phyloP scores from a whole-genome alignment of 2,888 invertebrate species.

The Choristoneura rosaceana region DNA sequence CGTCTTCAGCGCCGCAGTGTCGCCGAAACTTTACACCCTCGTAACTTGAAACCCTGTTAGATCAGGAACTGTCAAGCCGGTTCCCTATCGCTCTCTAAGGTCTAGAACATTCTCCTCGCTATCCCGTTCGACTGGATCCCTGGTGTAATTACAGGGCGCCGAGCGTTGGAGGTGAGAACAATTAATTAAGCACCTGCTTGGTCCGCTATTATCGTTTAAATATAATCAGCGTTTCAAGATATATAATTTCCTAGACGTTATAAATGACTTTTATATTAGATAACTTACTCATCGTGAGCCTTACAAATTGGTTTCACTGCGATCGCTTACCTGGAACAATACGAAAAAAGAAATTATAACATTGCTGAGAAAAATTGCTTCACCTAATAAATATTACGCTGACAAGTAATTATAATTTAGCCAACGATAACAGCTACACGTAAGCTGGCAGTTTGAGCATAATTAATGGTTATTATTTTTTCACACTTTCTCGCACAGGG shows the following conservation, averaged over 20 bases:
- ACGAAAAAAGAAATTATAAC: slow-evolving; percentile 20
- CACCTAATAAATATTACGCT: slow-evolving; percentile 3
- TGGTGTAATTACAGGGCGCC: slow-evolving; percentile 54
- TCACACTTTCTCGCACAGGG: slow-evolving; percentile 25
- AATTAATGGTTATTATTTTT: slow-evolving; percentile 31
- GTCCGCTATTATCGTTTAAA: slow-evolving; percentile 46
- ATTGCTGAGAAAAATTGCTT: not conserved
- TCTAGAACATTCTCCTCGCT: slow-evolving; percentile 46
- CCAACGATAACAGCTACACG: slow-evolving; percentile 6
- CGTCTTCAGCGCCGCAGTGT: slow-evolving; percentile 52
- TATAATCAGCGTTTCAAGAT: slow-evolving; percentile 55
- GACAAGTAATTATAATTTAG: slow-evolving; percentile 12
- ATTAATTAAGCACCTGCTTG: slow-evolving; percentile 66
- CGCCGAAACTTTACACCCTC: slow-evolving; percentile 71
- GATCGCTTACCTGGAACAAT: slow-evolving; percentile 52
- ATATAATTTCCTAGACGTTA: slow-evolving; percentile 51
- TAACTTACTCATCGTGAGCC: slow-evolving; percentile 26
- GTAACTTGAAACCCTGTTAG: slow-evolving; percentile 63
- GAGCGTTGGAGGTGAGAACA: slow-evolving; percentile 50
- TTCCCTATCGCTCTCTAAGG: slow-evolving; percentile 35
- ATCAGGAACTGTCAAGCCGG: slow-evolving; percentile 42
- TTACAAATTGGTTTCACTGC: not conserved
- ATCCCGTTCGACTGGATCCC: slow-evolving; percentile 54
- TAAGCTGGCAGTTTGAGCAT: not conserved
- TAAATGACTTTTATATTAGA: slow-evolving; percentile 43